Evolutionary conservation across 2,888 invertebrate genomes (phyloP).

Genomic region (Andrena dorsata): DNA sequence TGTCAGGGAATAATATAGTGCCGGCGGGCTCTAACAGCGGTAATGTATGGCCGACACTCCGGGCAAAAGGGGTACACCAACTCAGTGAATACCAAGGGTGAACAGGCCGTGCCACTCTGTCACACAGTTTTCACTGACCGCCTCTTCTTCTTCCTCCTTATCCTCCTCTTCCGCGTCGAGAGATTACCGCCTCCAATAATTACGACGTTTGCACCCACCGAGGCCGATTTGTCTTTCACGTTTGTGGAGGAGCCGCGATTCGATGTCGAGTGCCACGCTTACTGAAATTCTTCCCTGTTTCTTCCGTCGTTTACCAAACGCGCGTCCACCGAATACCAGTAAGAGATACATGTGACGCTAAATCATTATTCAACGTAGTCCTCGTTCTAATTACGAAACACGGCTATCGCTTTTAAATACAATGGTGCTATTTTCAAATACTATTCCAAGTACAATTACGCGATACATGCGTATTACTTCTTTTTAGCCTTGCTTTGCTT

Average conservation of each 20-base stretch:
- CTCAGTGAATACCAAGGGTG: constrained; percentile 72
- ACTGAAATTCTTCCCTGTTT: constrained; percentile 57
- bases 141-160: constrained; percentile 69
- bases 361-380: too few species aligned
- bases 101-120: constrained; percentile 76
- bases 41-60: constrained; percentile 77
- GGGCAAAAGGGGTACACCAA: constrained; percentile 71
- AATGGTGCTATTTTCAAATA: background rate
- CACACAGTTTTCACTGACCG: constrained; percentile 76
- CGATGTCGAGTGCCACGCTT: constrained; percentile 67
- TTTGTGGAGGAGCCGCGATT: constrained; percentile 66
- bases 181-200: constrained; percentile 79
- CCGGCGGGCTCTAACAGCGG: constrained; percentile 76
- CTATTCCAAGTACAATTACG: background rate
- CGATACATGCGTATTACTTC: too few species aligned
- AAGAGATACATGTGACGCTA: too few species aligned
- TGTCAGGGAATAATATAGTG: constrained; percentile 77
- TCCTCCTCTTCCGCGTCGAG: constrained; percentile 64
- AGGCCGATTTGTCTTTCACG: constrained; percentile 78
- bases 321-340: background rate
- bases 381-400: too few species aligned
- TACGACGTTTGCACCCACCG: constrained; percentile 78
- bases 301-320: constrained; percentile 37
- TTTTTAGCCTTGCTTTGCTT: too few species aligned
- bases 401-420: too few species aligned